A percentile compares a stretch with the other conserved stretches of the same genome.
phyloP scores from a whole-genome alignment of 2,113 vertebrate genomes.

The Struthidea cinerea region DNA sequence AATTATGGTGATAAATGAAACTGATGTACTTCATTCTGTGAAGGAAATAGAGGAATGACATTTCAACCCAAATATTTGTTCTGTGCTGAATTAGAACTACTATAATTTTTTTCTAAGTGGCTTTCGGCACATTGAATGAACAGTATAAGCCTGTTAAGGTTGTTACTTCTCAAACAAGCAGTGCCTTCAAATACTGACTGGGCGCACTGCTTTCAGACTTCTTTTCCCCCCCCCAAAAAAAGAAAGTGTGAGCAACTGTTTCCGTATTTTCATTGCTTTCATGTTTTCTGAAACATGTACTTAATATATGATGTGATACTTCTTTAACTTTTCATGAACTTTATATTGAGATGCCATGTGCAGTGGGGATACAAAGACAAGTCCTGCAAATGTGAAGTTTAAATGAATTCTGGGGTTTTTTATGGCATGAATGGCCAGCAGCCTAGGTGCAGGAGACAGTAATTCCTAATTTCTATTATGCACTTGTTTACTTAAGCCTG shows the following conservation, averaged over 20 bases:
- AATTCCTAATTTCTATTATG: background rate
- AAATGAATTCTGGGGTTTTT: background rate
- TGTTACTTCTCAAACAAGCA: background rate
- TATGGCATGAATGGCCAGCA: background rate
- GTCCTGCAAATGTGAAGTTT: background rate
- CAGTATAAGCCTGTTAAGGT: background rate
- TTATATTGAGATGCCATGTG: background rate
- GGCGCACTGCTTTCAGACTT: background rate
- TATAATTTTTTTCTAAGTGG: background rate
- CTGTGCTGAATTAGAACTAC: background rate
- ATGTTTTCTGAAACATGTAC: background rate
- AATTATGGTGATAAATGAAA: background rate
- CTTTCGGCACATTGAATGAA: background rate
- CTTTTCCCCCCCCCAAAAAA: fast-evolving
- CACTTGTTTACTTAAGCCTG: background rate
- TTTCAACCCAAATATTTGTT: conserved; percentile 6
- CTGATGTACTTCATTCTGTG: background rate
- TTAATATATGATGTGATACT: background rate
- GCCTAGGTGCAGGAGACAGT: background rate
- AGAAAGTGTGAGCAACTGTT: background rate
- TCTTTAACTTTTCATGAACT: background rate
- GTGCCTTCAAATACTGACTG: background rate
- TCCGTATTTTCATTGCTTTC: background rate
- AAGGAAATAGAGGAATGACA: background rate
- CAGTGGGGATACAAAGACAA: background rate